Conservation (phyloP, 2,113 vertebrate genomes). For the Poicephalus meyeri region DNA sequence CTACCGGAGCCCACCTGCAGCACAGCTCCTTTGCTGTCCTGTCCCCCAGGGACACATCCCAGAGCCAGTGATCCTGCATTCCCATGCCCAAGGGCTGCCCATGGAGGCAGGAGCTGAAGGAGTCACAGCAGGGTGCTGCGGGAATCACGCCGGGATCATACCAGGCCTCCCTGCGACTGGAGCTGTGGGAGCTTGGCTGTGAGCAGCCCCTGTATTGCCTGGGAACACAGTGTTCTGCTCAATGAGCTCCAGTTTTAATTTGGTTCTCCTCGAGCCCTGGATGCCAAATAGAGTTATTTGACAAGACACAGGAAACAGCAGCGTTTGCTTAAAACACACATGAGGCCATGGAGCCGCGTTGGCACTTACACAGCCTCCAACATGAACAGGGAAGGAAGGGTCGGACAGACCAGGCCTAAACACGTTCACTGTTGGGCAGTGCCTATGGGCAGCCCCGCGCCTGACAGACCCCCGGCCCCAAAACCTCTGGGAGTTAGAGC, state of each 20-base stretch:
- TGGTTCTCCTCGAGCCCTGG: slow-evolving; percentile 20
- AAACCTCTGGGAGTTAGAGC: background rate
- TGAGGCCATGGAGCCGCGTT: fast-evolving
- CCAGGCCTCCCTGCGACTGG: fast-evolving
- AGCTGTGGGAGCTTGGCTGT: background rate
- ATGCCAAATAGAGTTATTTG: slow-evolving; percentile 51
- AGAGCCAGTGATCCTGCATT: fast-evolving
- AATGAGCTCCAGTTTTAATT: slow-evolving; percentile 21
- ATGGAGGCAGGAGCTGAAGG: background rate
- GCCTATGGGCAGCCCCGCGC: background rate
- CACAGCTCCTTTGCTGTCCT: background rate
- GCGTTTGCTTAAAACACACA: background rate
- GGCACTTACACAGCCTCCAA: background rate
- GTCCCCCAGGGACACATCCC: fast-evolving
- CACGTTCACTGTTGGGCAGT: fast-evolving
- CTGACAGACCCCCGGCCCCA: background rate
- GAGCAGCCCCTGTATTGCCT: background rate
- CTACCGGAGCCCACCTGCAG: fast-evolving
- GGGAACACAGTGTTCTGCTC: slow-evolving; percentile 39
- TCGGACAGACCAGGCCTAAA: background rate
- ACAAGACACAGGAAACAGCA: slow-evolving; percentile 54
- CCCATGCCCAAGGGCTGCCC: background rate
- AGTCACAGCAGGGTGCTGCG: background rate
- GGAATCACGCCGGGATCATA: background rate
- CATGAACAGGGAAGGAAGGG: background rate